Conservation (phyloP, 1,140 invertebrate genomes). For the Mizuhopecten yessoensis region DNA sequence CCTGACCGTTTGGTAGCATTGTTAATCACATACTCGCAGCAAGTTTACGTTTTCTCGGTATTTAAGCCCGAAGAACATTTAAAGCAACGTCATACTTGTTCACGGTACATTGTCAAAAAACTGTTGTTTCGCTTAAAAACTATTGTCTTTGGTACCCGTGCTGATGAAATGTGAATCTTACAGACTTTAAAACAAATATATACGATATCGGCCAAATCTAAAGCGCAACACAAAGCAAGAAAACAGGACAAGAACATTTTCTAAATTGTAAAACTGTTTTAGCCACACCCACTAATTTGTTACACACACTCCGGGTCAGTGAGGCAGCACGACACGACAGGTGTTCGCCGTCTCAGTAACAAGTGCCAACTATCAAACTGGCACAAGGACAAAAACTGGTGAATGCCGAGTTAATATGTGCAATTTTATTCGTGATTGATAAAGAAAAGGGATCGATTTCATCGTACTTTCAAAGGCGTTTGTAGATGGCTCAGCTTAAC, state of each 20-base stretch:
- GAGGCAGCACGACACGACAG: too few species aligned
- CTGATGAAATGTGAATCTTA: background rate
- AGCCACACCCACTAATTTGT: background rate
- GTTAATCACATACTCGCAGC: background rate
- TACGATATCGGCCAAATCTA: background rate
- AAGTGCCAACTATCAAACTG: too few species aligned
- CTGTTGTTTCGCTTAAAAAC: too few species aligned
- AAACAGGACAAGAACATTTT: background rate
- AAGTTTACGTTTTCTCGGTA: constrained; percentile 11
- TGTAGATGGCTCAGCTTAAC: too few species aligned
- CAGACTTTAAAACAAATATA: background rate
- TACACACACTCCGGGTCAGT: background rate
- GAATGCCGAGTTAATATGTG: too few species aligned
- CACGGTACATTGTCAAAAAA: background rate
- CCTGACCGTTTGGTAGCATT: background rate
- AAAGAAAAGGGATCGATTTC: too few species aligned
- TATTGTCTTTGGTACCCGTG: background rate
- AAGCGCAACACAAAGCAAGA: background rate
- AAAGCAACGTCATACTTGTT: background rate
- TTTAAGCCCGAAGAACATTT: background rate
- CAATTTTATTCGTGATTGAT: too few species aligned
- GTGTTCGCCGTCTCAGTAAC: too few species aligned
- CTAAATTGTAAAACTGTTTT: background rate
- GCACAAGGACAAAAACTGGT: too few species aligned
- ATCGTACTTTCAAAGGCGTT: too few species aligned